Base-by-base conservation (phyloP, 2,888 invertebrate genomes). In the Slavum lentiscoides region DNA sequence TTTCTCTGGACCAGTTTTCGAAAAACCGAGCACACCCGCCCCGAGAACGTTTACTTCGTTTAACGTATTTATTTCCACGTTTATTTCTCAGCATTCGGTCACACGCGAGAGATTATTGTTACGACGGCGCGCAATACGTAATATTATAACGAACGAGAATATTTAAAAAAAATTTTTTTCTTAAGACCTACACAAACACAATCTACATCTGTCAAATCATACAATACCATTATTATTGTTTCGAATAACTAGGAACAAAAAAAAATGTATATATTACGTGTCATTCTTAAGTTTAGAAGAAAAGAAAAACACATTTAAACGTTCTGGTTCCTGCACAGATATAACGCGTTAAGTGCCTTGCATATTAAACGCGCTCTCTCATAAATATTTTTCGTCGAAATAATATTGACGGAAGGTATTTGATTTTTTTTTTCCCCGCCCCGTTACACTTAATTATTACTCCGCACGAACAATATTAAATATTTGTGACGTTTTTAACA, bases 1-100 rank as follows among this genome's bases (percentile, higher is more conserved):
- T 59, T 49, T 23, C 19, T 64, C 80, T 23, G 21, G 70, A 80
- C 80, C 70, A 72, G 80, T 80, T 80, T n/a, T 80, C 55, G 53
- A 39, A 58, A 67, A 53, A 7, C 8, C 59, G 19, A 30, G 30
- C n/a, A 21, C 61, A 17, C 6, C 55, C 19, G 30, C 8, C 15
- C n/a, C 19, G 9, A 43, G 43, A 43, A 43, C 43, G 43, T 43
- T 43, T 43, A 43, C 43, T 7, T 43, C 43, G 43, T 43, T 43
- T 43, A 43, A 19, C 39, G 39, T 61, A 61, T 23, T n/a, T n/a
- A 58, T n/a, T 62, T 72, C 59, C 61, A 13, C 53, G 30, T 30
- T 74, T 49, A 37, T 74, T 66, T 23, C 64, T 58, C 39, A 37
- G 66, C n/a, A 21, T n/a, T 55, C 74, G 39, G 53, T 74, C 74